A percentile compares a stretch with the other conserved stretches of the same genome.
Conservation (phyloP, 2,888 invertebrate species). For the Erebia palarica region DNA sequence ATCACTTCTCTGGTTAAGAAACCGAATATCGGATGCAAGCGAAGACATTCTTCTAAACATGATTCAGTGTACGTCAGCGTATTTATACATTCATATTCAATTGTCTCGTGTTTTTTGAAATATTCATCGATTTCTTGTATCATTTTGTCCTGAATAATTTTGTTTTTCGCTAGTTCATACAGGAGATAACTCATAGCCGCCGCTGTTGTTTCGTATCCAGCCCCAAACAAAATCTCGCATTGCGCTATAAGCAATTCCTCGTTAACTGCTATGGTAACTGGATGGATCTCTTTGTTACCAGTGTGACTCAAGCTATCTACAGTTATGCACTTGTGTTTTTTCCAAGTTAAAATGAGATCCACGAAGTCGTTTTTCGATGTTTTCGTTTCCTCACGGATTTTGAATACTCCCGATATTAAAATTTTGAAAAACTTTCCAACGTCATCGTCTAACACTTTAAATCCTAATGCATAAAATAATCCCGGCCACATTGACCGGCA, state of each 20-base stretch:
- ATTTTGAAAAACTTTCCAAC: neutral
- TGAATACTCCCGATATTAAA: constrained; percentile 2
- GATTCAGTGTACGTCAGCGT: neutral
- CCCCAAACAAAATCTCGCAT: neutral
- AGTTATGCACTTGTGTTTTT: neutral
- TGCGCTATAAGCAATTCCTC: constrained; percentile 2
- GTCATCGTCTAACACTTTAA: neutral
- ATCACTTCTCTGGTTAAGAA: constrained; percentile 7
- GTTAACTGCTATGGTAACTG: neutral
- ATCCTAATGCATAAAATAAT: constrained; percentile 10
- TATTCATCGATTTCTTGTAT: constrained; percentile 4
- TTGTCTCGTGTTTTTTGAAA: neutral
- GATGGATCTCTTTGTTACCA: neutral
- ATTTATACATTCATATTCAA: neutral
- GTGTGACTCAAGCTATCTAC: neutral
- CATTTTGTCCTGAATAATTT: neutral
- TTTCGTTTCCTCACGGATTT: neutral
- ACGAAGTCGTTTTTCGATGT: constrained; percentile 3
- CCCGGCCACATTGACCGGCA: constrained; percentile 9
- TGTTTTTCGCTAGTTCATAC: constrained; percentile 9
- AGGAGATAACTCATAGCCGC: neutral
- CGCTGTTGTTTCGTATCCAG: neutral
- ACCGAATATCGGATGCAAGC: neutral
- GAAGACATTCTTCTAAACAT: constrained; percentile 7
- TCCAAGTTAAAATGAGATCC: constrained; percentile 9